phyloP scores from a whole-genome alignment of 2,797 vertebrate genomes.

The Cryptoblepharus egeriae region DNA sequence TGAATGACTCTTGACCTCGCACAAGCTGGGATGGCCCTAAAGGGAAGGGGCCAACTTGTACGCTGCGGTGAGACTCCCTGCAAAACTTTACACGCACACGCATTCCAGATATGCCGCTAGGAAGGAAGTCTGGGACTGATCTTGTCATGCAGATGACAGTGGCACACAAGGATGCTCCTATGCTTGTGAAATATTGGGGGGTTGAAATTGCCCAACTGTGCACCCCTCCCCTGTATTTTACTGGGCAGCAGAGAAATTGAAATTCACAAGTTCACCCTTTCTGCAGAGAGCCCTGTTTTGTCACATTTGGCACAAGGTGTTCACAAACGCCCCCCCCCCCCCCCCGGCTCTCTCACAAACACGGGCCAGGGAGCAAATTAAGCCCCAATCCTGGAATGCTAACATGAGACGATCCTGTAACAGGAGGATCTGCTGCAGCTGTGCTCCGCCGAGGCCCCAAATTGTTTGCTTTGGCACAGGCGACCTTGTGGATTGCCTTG shows the following conservation, averaged over 20 bases:
- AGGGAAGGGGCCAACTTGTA: too few species aligned
- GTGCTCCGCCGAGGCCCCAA: neutral
- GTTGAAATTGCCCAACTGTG: too few species aligned
- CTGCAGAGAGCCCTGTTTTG: neutral
- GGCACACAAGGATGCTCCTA: too few species aligned
- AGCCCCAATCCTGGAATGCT: neutral
- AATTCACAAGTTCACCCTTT: neutral
- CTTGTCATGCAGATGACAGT: too few species aligned
- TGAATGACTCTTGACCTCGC: too few species aligned
- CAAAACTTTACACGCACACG: too few species aligned
- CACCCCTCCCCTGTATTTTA: neutral
- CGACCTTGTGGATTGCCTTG: neutral
- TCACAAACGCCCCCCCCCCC: neutral
- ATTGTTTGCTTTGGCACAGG: neutral
- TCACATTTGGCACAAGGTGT: neutral
- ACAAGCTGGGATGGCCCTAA: too few species aligned
- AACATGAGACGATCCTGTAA: neutral
- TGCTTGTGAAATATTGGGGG: too few species aligned
- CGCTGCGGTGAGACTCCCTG: too few species aligned
- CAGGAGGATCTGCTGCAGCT: neutral
- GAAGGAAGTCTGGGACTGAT: too few species aligned
- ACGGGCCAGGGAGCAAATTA: constrained; percentile 1
- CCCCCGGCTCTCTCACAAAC: neutral
- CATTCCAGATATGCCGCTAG: too few species aligned
- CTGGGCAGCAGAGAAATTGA: neutral